Percentiles rank a stretch among this genome's conserved stretches.
Conservation (phyloP, 2,888 invertebrate species). For the Pheosia tremula region DNA sequence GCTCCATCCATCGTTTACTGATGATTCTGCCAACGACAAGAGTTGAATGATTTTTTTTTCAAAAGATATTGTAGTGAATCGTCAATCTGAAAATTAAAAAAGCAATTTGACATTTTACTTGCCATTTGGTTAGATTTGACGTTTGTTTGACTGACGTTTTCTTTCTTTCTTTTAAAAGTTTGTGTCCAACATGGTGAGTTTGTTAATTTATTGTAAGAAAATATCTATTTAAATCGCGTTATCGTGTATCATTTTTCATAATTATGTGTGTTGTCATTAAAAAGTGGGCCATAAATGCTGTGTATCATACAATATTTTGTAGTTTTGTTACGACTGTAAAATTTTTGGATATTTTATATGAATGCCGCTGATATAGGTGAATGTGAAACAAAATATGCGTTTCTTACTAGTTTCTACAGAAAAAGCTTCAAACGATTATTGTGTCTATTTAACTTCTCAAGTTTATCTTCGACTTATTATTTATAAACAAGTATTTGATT, state of each 20-base stretch:
- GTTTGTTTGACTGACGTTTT: constrained; percentile 22
- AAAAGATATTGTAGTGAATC: too few species aligned
- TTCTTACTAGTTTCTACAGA: too few species aligned
- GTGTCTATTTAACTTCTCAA: too few species aligned
- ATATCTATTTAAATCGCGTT: constrained; percentile 64
- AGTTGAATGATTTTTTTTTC: too few species aligned
- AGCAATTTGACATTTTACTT: background rate
- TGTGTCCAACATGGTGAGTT: constrained; percentile 80
- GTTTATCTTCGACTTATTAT: too few species aligned
- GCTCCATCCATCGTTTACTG: too few species aligned
- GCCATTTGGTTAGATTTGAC: constrained; percentile 36
- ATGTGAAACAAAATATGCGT: background rate
- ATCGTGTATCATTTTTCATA: constrained; percentile 15
- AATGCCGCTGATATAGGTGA: constrained; percentile 9
- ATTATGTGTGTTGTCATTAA: background rate
- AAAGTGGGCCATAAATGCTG: background rate
- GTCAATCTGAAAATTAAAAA: too few species aligned
- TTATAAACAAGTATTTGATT: too few species aligned
- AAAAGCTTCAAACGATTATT: too few species aligned
- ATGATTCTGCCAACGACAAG: too few species aligned
- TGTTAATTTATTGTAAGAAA: constrained; percentile 24
- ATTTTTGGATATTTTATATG: constrained; percentile 5
- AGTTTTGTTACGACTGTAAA: background rate
- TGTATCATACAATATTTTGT: constrained; percentile 22
- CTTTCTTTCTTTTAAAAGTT: constrained; percentile 71